Percentiles rank a stretch among this genome's conserved stretches.
Evolutionary conservation across 2,113 vertebrate species (phyloP).

Genomic region (Hippocampus mohnikei): DNA sequence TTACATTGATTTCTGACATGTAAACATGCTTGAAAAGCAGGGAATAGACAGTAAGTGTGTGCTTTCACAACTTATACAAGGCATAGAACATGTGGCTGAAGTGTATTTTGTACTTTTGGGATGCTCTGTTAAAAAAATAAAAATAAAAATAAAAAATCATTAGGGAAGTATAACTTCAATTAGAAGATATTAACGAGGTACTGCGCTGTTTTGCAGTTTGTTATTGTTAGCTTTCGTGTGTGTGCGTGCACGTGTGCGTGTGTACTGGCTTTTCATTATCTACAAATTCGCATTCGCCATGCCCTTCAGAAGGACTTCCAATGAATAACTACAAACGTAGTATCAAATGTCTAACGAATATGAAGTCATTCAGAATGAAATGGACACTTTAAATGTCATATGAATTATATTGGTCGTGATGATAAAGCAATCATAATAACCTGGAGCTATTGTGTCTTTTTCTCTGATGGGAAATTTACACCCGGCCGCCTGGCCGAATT

Average conservation of each 20-base stretch:
- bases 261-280: constrained; percentile 15
- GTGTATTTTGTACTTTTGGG: background rate
- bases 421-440: constrained; percentile 55
- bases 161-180: constrained; percentile 27
- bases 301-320: constrained; percentile 41
- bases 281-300: constrained; percentile 23
- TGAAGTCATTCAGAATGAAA: constrained; percentile 47
- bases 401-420: constrained; percentile 48
- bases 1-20: background rate
- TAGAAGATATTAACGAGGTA: constrained; percentile 27
- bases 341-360: constrained; percentile 20
- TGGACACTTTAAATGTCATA: constrained; percentile 47
- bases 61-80: background rate
- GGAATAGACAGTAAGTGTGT: background rate
- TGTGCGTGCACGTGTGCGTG: background rate
- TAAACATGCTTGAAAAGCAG: background rate
- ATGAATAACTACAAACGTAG: constrained; percentile 28
- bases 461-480: background rate
- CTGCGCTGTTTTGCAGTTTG: constrained; percentile 20
- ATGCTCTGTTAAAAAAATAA: background rate
- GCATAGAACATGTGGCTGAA: background rate
- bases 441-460: constrained; percentile 41
- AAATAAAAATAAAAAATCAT: background rate
- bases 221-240: constrained; percentile 6
- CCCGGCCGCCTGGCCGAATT: background rate